Percentiles rank a stretch among this genome's conserved stretches.
Evolutionary conservation across 2,888 invertebrate species (phyloP).

Genomic region (Andrena trimmerana): DNA sequence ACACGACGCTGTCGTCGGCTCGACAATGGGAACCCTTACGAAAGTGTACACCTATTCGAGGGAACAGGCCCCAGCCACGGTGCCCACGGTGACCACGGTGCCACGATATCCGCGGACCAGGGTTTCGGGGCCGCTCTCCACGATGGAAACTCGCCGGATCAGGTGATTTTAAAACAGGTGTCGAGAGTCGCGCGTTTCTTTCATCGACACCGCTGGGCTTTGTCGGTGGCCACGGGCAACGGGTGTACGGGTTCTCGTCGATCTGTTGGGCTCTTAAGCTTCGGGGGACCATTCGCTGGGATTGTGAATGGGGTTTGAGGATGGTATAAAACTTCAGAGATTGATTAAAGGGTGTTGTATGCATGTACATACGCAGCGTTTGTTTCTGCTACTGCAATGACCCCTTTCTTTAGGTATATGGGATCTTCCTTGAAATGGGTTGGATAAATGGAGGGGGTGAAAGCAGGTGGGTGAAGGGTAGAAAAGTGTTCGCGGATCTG

Average conservation of each 20-base stretch:
- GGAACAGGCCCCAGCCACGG: slow-evolving; percentile 38
- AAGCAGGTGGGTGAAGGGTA: too few relatives aligned
- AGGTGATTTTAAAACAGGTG: slow-evolving; percentile 54
- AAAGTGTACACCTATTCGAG: slow-evolving; percentile 61
- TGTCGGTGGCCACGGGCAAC: neutral
- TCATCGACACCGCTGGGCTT: slow-evolving; percentile 29
- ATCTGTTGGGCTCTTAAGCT: neutral
- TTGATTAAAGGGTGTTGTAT: too few relatives aligned
- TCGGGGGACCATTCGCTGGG: neutral
- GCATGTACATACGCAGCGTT: too few relatives aligned
- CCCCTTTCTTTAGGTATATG: too few relatives aligned
- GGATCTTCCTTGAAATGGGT: too few relatives aligned
- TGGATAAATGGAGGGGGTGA: too few relatives aligned
- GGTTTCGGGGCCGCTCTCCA: slow-evolving; percentile 12
- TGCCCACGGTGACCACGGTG: slow-evolving; percentile 38
- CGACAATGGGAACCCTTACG: slow-evolving; percentile 67
- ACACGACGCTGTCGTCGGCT: slow-evolving; percentile 72
- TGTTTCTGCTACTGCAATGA: too few relatives aligned
- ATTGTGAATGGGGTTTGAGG: neutral
- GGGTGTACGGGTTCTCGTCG: neutral
- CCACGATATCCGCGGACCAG: slow-evolving; percentile 42
- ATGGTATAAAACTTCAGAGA: neutral
- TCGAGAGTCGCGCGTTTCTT: slow-evolving; percentile 47
- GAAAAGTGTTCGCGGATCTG: too few relatives aligned
- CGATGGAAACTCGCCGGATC: slow-evolving; percentile 34